Conservation (phyloP, 2,797 vertebrate species). For the Moxostoma hubbsi region DNA sequence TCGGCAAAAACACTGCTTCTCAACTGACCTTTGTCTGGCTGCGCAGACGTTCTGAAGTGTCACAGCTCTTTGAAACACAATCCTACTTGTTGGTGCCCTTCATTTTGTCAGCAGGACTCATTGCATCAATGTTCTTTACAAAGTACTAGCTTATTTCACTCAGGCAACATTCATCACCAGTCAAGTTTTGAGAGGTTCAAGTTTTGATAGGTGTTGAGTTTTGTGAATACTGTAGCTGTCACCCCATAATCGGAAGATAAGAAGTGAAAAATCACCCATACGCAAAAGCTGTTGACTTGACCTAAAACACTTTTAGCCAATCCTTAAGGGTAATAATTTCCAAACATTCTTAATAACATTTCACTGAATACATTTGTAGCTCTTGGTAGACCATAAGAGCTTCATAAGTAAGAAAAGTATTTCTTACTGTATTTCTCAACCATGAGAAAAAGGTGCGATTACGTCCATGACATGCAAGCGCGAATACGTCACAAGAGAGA, state of each 20-base stretch:
- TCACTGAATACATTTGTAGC: no score
- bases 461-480: no score
- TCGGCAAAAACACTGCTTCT: constrained; percentile 29
- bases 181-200: constrained; percentile 15
- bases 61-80: constrained; percentile 43
- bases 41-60: constrained; percentile 17
- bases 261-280: neutral
- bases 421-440: no score
- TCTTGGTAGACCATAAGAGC: no score
- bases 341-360: no score
- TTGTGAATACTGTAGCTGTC: neutral
- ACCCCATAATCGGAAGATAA: neutral
- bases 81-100: constrained; percentile 35
- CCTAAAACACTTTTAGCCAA: neutral
- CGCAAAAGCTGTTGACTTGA: neutral
- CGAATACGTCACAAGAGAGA: no score
- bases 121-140: constrained; percentile 29
- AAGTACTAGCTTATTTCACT: constrained; percentile 34
- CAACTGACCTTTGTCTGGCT: constrained; percentile 39
- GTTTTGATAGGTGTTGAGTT: neutral
- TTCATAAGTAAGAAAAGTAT: no score
- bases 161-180: neutral
- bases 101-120: constrained; percentile 13
- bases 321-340: neutral
- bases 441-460: no score